Base-by-base conservation (phyloP, 1,140 invertebrate genomes). In the Drosophila serrata region DNA sequence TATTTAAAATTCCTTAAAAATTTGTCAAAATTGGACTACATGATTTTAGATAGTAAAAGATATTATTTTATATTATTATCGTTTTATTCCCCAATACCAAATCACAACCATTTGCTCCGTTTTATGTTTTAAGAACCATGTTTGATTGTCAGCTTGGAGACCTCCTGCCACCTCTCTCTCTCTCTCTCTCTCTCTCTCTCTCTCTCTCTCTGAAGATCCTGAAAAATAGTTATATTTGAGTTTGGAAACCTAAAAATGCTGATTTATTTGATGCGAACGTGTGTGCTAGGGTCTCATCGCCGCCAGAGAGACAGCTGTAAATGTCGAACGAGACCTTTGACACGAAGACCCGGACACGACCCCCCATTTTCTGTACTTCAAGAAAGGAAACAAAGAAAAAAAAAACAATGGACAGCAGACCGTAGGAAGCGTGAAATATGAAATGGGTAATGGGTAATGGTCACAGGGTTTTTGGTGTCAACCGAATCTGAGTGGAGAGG, bases 341-440 rank as follows among this genome's bases (percentile, higher is more conserved):
- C 51, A 53, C 51, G 51, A 8, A 37, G 51, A 55, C 51, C 51
- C 19, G 17, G 33, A 22, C 51, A 53, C 19, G 51, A 24, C 51
- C 31, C 51, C 17, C 13, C 17, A 22, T 22, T 35, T 35, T 48
- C 46, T 7, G 46, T 31, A 31, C 13, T n/a, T 4, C 22, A 6
- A 31, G 9, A 49, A 29, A 5, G 15, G 24, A 27, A n/a, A 27
- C 8, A 48, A 27, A 19, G 13, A 43, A 13, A 22, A 22, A n/a
- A 46, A 5, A 24, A 60, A 61, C 27, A 61, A 61, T 22, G 43
- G 46, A 31, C 43, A 49, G 43, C 57, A 59, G 57, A 9, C 43
- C 29, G 45, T 59, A 63, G 55, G 40, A 51, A 80, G 60, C 64
- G 72, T 81, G 45, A 81, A 81, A 80, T 81, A 80, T 81, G 60